Evolutionary conservation across 2,797 vertebrate genomes (phyloP).

Genomic region (Todus mexicanus): DNA sequence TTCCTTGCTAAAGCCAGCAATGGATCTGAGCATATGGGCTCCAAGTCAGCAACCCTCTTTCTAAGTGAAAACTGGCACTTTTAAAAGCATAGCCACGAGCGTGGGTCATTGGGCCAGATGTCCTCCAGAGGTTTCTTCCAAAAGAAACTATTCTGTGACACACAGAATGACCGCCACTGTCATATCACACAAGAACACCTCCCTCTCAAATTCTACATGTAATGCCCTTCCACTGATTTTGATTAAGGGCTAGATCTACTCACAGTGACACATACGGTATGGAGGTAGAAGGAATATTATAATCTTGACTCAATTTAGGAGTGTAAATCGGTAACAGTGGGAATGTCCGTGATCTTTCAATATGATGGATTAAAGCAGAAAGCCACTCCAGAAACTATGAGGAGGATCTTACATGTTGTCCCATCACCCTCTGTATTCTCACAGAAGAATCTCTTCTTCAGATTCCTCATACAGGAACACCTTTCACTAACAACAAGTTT

Average conservation of each 20-base stretch:
- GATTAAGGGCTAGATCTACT: not conserved
- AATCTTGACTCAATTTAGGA: not conserved
- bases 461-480: not conserved
- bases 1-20: not conserved
- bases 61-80: not conserved
- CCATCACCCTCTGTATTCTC: not conserved
- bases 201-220: not conserved
- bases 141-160: conserved; percentile 4
- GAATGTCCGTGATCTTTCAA: not conserved
- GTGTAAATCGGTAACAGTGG: not conserved
- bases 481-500: not conserved
- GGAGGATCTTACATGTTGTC: not conserved
- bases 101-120: not conserved
- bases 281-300: not conserved
- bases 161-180: not conserved
- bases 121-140: not conserved
- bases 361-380: not conserved
- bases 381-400: not conserved
- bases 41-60: not conserved
- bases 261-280: not conserved
- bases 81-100: not conserved
- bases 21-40: not conserved
- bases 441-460: not conserved
- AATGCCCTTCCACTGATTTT: not conserved
- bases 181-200: not conserved